Percentiles rank a stretch among this genome's conserved stretches.
These are phyloP conservation scores for Lithophane ornitopus DNA, from an alignment of 2,888 invertebrate genomes.

Conservation along the genomic window DNA sequence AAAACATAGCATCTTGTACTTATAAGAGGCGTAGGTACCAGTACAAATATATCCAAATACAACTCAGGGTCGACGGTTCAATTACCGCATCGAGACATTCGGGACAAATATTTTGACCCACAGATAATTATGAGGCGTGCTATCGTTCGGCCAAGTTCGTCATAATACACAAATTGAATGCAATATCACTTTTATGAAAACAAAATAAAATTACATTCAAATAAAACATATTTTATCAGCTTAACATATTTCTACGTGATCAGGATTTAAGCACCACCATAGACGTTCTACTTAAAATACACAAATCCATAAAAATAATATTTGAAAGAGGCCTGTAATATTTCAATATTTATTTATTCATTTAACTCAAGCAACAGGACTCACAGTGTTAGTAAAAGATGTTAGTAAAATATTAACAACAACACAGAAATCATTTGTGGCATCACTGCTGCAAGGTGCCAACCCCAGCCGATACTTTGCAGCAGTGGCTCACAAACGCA, in stretches of 20 bases:
- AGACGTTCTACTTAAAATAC: not conserved
- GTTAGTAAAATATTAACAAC: too few relatives aligned
- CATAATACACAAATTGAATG: constrained; percentile 9
- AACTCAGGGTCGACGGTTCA: constrained; percentile 45
- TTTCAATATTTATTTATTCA: too few relatives aligned
- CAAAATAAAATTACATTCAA: not conserved
- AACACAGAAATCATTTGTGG: too few relatives aligned
- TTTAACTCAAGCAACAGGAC: too few relatives aligned
- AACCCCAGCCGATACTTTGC: too few relatives aligned
- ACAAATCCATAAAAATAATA: not conserved
- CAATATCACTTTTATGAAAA: not conserved
- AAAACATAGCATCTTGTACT: not conserved
- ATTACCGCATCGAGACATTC: constrained; percentile 30
- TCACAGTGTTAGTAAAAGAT: too few relatives aligned
- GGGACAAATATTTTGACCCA: constrained; percentile 43
- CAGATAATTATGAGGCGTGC: constrained; percentile 25
- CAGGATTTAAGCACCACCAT: not conserved
- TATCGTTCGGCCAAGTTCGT: constrained; percentile 17
- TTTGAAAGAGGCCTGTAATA: not conserved
- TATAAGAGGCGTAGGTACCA: not conserved
- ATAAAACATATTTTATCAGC: not conserved
- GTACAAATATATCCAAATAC: constrained; percentile 10
- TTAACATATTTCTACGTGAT: not conserved
- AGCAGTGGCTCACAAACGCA: too few relatives aligned
- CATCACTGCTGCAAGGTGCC: too few relatives aligned